phyloP scores from a whole-genome alignment of 2,888 invertebrate species.

The Eucriotettix oculatus region DNA sequence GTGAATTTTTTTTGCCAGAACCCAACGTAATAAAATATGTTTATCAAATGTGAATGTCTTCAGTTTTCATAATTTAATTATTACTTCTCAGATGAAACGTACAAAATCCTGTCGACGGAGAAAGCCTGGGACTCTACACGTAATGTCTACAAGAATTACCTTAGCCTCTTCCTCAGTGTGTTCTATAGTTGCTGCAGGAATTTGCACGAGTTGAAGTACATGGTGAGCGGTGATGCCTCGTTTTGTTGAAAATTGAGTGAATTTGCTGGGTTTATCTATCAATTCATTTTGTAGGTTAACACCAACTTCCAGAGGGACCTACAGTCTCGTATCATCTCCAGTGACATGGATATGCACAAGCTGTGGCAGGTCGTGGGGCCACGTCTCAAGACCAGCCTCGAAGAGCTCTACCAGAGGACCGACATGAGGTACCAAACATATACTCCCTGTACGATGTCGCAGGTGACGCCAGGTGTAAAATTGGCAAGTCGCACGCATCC shows the following conservation, averaged over 20 bases:
- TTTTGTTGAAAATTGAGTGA: background rate
- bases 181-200: conserved; percentile 75
- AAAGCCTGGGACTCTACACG: background rate
- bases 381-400: background rate
- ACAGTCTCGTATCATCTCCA: background rate
- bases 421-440: background rate
- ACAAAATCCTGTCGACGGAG: background rate
- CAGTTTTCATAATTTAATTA: no score
- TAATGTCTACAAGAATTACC: conserved; percentile 30
- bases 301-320: background rate
- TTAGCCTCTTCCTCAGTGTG: conserved; percentile 67
- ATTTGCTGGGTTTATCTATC: no score
- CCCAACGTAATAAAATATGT: no score
- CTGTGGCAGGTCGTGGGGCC: background rate
- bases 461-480: no score
- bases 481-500: no score
- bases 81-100: background rate
- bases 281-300: background rate
- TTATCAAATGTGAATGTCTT: no score
- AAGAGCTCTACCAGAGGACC: background rate
- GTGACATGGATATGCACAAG: background rate
- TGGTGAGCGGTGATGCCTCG: conserved; percentile 42
- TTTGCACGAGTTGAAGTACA: conserved; percentile 62
- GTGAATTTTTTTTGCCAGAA: no score
- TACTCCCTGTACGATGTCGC: no score